Evolutionary conservation across 53 echinoderm and acorn worm genomes (phyloP).

Genomic region (Mesocentrotus franciscanus): DNA sequence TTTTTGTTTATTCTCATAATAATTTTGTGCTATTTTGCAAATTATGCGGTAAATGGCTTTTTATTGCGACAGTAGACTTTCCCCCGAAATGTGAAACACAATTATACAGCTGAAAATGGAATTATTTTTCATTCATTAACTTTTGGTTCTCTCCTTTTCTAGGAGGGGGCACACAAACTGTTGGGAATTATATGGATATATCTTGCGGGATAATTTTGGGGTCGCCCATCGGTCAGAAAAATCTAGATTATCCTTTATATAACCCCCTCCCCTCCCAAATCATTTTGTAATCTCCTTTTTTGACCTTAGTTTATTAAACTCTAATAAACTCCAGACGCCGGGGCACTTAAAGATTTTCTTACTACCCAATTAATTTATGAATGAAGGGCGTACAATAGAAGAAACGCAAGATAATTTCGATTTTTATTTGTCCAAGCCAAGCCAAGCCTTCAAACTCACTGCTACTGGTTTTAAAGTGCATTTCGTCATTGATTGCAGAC

Average conservation of each 20-base stretch:
- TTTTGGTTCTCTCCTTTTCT: too few relatives aligned
- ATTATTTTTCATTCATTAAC: too few relatives aligned
- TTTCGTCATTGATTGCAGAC: neutral
- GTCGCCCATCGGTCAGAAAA: neutral
- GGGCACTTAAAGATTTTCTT: neutral
- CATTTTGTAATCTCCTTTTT: neutral
- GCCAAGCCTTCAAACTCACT: neutral
- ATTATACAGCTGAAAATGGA: neutral
- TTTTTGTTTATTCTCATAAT: neutral
- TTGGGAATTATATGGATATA: too few relatives aligned
- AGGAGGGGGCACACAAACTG: too few relatives aligned
- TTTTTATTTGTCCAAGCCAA: neutral
- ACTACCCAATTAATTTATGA: neutral
- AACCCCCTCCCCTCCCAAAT: neutral
- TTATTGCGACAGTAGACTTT: neutral
- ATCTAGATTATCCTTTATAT: neutral
- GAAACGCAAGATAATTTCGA: constrained; percentile 1
- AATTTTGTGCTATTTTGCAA: neutral
- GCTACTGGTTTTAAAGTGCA: neutral
- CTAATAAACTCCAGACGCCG: neutral
- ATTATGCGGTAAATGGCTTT: neutral
- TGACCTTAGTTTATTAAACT: constrained; percentile 15
- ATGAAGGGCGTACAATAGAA: constrained; percentile 27
- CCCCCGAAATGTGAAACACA: neutral
- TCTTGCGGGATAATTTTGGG: too few relatives aligned